Conservation (phyloP, 2,113 vertebrate species). For the Labrus mixtus region DNA sequence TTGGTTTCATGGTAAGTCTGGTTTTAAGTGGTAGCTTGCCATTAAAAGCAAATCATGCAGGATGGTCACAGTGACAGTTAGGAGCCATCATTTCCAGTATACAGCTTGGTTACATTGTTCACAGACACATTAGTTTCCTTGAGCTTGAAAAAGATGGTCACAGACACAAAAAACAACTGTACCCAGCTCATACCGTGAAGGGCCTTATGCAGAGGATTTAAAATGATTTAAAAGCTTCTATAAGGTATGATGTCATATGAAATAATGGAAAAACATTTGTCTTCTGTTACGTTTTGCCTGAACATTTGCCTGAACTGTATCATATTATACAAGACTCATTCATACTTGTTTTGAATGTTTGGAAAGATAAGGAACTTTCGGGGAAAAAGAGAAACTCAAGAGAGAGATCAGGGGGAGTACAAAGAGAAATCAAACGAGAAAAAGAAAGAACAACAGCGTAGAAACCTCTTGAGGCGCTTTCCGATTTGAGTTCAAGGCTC, state of each 20-base stretch:
- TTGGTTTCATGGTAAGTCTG: slow-evolving; percentile 4
- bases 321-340: not conserved
- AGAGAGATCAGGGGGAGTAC: too few relatives aligned
- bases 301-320: not conserved
- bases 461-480: not conserved
- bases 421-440: too few relatives aligned
- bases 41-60: slow-evolving; percentile 47
- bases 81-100: slow-evolving; percentile 34
- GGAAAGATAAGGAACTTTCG: not conserved
- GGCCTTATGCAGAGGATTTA: not conserved
- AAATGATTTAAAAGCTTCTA: too few relatives aligned
- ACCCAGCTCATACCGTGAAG: not conserved
- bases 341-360: slow-evolving; percentile 3
- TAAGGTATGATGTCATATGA: too few relatives aligned
- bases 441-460: not conserved
- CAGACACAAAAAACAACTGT: not conserved
- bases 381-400: too few relatives aligned
- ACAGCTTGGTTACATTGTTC: slow-evolving; percentile 6
- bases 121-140: not conserved
- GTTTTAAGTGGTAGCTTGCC: slow-evolving; percentile 41
- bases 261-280: not conserved
- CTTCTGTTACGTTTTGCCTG: not conserved
- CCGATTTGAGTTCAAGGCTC: not conserved
- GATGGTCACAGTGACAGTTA: slow-evolving; percentile 1
- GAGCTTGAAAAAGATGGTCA: not conserved